Conservation (phyloP, 2,113 vertebrate species). For the Brachypteracias leptosomus region DNA sequence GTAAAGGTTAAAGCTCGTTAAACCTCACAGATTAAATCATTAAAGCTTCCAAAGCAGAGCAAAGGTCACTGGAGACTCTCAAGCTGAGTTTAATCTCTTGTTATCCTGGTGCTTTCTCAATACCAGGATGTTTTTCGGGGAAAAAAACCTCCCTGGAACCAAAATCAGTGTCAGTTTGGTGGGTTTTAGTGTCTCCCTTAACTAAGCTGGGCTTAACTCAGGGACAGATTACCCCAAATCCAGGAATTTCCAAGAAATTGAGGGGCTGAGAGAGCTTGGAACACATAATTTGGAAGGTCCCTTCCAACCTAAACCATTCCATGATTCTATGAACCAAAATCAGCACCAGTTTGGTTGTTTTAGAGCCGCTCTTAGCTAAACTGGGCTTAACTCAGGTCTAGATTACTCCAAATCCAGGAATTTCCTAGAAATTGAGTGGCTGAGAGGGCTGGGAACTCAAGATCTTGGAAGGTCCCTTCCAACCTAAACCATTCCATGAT, state of each 20-base stretch:
- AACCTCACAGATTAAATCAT: not conserved
- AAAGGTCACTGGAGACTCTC: not conserved
- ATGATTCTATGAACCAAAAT: too few species aligned
- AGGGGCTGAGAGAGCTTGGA: too few species aligned
- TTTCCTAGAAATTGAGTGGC: too few species aligned
- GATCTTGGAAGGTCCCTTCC: too few species aligned
- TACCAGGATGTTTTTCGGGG: rapidly evolving
- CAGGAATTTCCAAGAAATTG: not conserved
- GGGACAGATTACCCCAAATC: not conserved
- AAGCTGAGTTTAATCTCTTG: rapidly evolving
- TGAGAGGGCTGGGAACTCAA: too few species aligned
- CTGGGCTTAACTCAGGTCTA: not conserved
- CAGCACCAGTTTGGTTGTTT: too few species aligned
- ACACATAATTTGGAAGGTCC: too few species aligned
- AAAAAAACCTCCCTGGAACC: not conserved
- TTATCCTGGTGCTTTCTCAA: not conserved
- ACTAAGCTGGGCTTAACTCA: not conserved
- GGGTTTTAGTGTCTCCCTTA: not conserved
- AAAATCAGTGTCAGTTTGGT: rapidly evolving
- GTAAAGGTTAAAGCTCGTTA: not conserved
- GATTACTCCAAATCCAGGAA: not conserved
- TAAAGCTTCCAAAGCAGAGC: not conserved
- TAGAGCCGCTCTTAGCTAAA: not conserved
- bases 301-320: too few species aligned
- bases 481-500: too few species aligned